Percentiles rank a stretch among this genome's conserved stretches.
Evolutionary conservation across 1,140 invertebrate species (phyloP).

Genomic region (Mesaphorura yosii): DNA sequence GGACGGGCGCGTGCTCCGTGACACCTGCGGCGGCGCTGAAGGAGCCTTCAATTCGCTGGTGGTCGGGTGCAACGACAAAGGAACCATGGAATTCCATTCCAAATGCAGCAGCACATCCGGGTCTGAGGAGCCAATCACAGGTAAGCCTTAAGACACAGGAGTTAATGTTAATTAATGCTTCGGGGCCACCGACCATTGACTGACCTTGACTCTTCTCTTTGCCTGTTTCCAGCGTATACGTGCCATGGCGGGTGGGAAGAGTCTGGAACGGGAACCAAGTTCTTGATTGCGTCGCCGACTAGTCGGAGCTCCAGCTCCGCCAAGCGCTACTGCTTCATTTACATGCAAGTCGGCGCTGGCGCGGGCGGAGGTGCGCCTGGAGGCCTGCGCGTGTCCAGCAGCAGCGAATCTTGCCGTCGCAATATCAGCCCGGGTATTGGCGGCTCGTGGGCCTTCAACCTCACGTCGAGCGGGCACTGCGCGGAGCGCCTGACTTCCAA

Average conservation of each 20-base stretch:
- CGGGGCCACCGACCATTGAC: no score
- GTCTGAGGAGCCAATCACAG: constrained; percentile 31
- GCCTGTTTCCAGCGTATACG: constrained; percentile 48
- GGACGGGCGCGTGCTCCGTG: constrained; percentile 10
- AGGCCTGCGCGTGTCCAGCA: constrained; percentile 42
- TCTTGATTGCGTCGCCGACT: constrained; percentile 46
- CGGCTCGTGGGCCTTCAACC: constrained; percentile 44
- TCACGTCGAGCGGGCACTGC: constrained; percentile 43
- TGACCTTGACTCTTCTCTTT: no score
- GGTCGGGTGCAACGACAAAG: constrained; percentile 32
- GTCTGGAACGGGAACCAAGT: constrained; percentile 51
- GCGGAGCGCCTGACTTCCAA: no score
- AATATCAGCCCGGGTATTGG: constrained; percentile 35
- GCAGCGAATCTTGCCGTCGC: constrained; percentile 45
- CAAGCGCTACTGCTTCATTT: constrained; percentile 50
- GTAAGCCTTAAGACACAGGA: no score
- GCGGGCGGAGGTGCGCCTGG: no score
- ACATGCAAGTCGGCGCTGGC: no score
- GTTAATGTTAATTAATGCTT: no score
- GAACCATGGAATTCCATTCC: constrained; percentile 34
- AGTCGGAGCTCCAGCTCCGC: constrained; percentile 20
- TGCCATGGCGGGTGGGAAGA: constrained; percentile 57
- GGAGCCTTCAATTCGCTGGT: constrained; percentile 24
- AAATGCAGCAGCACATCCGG: no score
- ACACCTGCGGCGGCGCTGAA: constrained; percentile 11